Conservation (phyloP, 2,888 invertebrate species). For the Pachydiplax longipennis region DNA sequence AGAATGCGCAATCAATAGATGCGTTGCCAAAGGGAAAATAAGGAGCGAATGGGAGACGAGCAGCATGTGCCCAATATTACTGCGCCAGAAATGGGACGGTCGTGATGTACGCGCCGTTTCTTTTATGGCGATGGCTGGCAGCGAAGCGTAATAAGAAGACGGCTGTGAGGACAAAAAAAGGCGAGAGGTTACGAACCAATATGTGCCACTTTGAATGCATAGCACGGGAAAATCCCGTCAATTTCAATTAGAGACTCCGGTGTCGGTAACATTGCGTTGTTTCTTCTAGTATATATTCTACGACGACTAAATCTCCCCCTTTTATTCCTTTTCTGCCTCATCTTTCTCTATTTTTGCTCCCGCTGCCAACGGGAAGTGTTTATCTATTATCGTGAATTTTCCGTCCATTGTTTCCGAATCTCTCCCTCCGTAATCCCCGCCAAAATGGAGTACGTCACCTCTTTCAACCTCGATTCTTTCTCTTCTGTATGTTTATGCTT, state of each 20-base stretch:
- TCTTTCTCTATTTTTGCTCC: too few relatives aligned
- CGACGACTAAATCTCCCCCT: neutral
- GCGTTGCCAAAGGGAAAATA: neutral
- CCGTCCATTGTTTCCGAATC: too few relatives aligned
- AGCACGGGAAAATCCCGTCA: neutral
- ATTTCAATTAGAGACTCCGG: neutral
- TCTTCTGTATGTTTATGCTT: too few relatives aligned
- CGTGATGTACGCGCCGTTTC: neutral
- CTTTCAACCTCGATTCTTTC: too few relatives aligned
- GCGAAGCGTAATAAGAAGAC: neutral
- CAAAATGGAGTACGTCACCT: too few relatives aligned
- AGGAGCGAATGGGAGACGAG: neutral
- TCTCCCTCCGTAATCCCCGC: too few relatives aligned
- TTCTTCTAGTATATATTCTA: neutral
- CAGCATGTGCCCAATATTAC: neutral
- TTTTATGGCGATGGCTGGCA: neutral
- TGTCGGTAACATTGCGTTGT: neutral
- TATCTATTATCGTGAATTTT: too few relatives aligned
- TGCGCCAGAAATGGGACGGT: neutral
- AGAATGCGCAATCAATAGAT: neutral
- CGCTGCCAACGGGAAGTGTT: too few relatives aligned
- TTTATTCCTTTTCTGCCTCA: neutral
- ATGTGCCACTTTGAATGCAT: neutral
- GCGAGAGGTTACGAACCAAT: neutral
- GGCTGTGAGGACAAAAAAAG: neutral